Percentiles rank a stretch among this genome's conserved stretches.
These are phyloP conservation scores for Panopea generosa DNA, from an alignment of 2,888 invertebrate species.

Conservation along the genomic window DNA sequence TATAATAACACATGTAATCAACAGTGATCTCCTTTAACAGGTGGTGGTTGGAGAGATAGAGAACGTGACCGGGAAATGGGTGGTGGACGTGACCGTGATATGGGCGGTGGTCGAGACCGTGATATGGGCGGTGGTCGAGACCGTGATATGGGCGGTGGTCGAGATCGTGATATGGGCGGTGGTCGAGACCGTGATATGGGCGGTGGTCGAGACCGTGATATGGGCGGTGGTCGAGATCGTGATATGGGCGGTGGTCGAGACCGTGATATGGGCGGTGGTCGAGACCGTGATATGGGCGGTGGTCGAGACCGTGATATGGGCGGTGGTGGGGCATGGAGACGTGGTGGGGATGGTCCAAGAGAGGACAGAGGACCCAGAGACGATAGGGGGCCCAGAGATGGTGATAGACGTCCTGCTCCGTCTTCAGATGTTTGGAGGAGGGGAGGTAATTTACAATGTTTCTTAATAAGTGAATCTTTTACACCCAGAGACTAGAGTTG, in stretches of 20 bases:
- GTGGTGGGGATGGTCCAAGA: slow-evolving; percentile 36
- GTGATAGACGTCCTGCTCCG: slow-evolving; percentile 30
- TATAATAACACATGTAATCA: too few species aligned
- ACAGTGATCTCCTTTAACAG: background rate
- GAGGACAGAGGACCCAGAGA: slow-evolving; percentile 29
- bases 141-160: slow-evolving; percentile 30
- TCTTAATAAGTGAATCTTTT: too few species aligned
- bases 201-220: slow-evolving; percentile 21
- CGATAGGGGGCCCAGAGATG: slow-evolving; percentile 26
- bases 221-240: slow-evolving; percentile 20
- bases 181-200: slow-evolving; percentile 35
- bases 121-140: slow-evolving; percentile 7
- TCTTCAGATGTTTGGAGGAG: slow-evolving; percentile 48
- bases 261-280: slow-evolving; percentile 7
- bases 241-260: slow-evolving; percentile 35
- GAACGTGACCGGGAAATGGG: background rate
- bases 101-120: slow-evolving; percentile 42
- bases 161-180: slow-evolving; percentile 30
- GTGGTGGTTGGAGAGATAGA: slow-evolving; percentile 34
- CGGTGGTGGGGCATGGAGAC: slow-evolving; percentile 28
- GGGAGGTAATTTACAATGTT: too few species aligned
- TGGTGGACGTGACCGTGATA: slow-evolving; percentile 23
- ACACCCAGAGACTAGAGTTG: too few species aligned
- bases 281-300: slow-evolving; percentile 33
- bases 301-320: background rate